phyloP scores from a whole-genome alignment of 2,113 vertebrate species.

The Kryptolebias marmoratus region DNA sequence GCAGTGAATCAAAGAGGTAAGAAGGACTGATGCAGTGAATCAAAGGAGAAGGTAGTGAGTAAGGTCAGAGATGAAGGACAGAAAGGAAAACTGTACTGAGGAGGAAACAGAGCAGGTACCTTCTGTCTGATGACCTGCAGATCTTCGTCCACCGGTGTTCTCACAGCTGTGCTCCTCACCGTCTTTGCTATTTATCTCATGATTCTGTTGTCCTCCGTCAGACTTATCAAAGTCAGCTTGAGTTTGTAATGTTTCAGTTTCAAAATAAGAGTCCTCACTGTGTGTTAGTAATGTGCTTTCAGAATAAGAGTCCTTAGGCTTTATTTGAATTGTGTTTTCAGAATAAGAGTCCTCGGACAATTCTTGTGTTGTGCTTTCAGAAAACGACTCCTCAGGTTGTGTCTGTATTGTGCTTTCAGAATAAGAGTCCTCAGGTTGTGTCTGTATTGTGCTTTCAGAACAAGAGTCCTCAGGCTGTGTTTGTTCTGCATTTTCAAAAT shows the following conservation, averaged over 20 bases:
- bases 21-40: too few species aligned
- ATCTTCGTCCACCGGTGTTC: slow-evolving; percentile 38
- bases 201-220: not conserved
- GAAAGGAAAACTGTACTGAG: slow-evolving; percentile 22
- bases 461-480: not conserved
- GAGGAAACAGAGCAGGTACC: slow-evolving; percentile 51
- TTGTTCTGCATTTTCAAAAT: not conserved
- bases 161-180: not conserved
- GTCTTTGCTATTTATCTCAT: not conserved
- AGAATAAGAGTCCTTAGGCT: not conserved
- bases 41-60: not conserved
- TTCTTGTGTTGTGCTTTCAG: not conserved
- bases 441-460: not conserved
- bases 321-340: not conserved
- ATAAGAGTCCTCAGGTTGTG: not conserved
- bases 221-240: not conserved
- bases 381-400: not conserved
- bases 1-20: too few species aligned
- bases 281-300: not conserved
- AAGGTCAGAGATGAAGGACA: not conserved
- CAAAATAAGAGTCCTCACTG: not conserved
- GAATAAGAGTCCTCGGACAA: not conserved
- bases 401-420: not conserved
- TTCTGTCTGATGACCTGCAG: slow-evolving; percentile 45
- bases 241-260: not conserved